Evolutionary conservation across 2,888 invertebrate genomes (phyloP), one percentile per base, ranked within the genome.

Genomic region (Zaprionus lineosus): DNA sequence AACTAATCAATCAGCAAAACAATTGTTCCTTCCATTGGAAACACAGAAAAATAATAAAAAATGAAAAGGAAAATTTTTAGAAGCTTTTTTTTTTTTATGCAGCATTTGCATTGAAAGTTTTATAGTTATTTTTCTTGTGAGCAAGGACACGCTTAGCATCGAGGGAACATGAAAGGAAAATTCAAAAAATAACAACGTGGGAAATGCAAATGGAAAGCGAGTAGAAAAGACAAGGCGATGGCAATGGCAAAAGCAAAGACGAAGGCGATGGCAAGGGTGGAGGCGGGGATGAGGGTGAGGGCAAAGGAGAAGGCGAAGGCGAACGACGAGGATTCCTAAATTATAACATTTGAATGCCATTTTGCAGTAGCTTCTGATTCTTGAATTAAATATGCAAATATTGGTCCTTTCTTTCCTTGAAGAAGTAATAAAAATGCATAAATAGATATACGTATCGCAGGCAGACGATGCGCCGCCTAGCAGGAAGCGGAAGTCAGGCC

Each of bases 341-440:
- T 66, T 74, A 66, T 75, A 67, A 78, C 65, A 81, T 71, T 71
- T 66, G 60, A 69, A 64, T 71, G 58, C 41, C 61, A 59, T 69
- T 79, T 78, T 58, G 33, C 50, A 43, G 46, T 61, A 59, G 51
- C 34, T 60, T 47, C 50, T 47, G 60, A n/a, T n/a, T n/a, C 40
- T 24, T 51, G 51, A 84, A 82, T 86, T 64, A 74, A 75, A 63
- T 86, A 84, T 86, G 83, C 86, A 82, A 84, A 83, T 86, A 60
- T 41, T 40, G 36, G 15, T 21, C 15, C n/a, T 4, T 19, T 44
- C 31, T 44, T 46, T 37, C 43, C 8, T 26, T 11, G 12, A 28
- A 50, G 47, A 6, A 34, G 14, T 15, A 15, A 60, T 58, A 58
- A 56, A 75, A 79, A 59, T 65, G 73, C 44, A 75, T 59, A 67